Evolutionary conservation across 2,113 vertebrate genomes (phyloP).

Genomic region (Cryptotis parvus): DNA sequence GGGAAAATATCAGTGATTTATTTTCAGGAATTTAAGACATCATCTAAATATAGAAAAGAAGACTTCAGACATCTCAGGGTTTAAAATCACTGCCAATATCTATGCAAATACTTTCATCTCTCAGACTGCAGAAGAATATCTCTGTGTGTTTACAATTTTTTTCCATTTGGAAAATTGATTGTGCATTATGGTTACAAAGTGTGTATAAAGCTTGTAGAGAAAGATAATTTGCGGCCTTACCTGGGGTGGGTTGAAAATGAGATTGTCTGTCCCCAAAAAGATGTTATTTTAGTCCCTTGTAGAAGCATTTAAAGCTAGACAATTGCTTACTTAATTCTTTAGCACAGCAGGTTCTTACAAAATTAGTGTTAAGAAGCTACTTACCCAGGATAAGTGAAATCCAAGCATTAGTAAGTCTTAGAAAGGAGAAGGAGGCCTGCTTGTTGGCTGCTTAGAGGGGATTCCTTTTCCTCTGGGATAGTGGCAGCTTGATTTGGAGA

Average conservation of each 20-base stretch:
- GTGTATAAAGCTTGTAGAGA: not conserved
- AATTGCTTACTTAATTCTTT: slow-evolving; percentile 58
- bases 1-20: slow-evolving; percentile 27
- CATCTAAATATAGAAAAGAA: slow-evolving; percentile 58
- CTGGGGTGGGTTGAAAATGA: not conserved
- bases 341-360: slow-evolving; percentile 39
- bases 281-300: slow-evolving; percentile 42
- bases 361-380: slow-evolving; percentile 62
- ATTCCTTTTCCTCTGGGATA: slow-evolving; percentile 23
- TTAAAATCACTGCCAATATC: not conserved
- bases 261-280: not conserved
- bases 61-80: not conserved
- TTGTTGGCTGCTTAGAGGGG: not conserved
- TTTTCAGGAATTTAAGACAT: slow-evolving; percentile 54
- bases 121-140: slow-evolving; percentile 41
- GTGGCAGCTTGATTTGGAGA: slow-evolving; percentile 53
- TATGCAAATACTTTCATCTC: not conserved
- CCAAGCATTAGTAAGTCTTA: slow-evolving; percentile 52
- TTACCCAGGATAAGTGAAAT: slow-evolving; percentile 60
- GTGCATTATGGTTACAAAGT: not conserved
- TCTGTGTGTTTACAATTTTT: slow-evolving; percentile 1
- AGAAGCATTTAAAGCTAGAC: slow-evolving; percentile 54
- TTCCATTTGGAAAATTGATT: not conserved
- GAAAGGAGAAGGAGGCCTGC: not conserved
- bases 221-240: slow-evolving; percentile 27